Conservation (phyloP, 2,888 invertebrate genomes). For the Pandemis heparana region DNA sequence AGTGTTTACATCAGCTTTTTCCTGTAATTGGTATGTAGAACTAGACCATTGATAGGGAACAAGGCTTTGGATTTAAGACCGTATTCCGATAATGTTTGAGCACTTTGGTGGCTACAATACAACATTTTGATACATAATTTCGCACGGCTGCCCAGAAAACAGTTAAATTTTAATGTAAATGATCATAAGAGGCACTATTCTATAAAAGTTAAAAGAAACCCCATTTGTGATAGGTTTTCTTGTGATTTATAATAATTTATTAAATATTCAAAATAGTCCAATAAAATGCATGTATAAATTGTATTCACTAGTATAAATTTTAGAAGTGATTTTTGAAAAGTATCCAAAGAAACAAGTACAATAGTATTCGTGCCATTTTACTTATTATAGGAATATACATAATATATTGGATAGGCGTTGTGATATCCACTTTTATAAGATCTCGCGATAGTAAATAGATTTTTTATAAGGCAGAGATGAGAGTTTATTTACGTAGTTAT, state of each 20-base stretch:
- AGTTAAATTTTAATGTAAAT: too few relatives aligned
- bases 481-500: not conserved
- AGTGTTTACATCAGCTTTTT: too few relatives aligned
- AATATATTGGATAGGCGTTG: constrained; percentile 3
- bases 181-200: too few relatives aligned
- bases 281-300: not conserved
- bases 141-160: too few relatives aligned
- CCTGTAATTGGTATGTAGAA: too few relatives aligned
- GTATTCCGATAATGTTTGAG: too few relatives aligned
- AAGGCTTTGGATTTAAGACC: too few relatives aligned
- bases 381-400: constrained; percentile 18
- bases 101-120: too few relatives aligned
- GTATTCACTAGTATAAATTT: constrained; percentile 1
- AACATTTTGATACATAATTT: too few relatives aligned
- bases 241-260: not conserved
- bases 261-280: too few relatives aligned
- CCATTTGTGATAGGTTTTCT: not conserved
- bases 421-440: constrained; percentile 24
- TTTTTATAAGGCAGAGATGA: not conserved
- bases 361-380: constrained; percentile 38
- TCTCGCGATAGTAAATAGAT: constrained; percentile 7
- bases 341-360: constrained; percentile 36
- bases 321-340: not conserved
- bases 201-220: too few relatives aligned
- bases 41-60: too few relatives aligned